phyloP scores from a whole-genome alignment of 2,113 vertebrate species.

The Ascaphus truei region DNA sequence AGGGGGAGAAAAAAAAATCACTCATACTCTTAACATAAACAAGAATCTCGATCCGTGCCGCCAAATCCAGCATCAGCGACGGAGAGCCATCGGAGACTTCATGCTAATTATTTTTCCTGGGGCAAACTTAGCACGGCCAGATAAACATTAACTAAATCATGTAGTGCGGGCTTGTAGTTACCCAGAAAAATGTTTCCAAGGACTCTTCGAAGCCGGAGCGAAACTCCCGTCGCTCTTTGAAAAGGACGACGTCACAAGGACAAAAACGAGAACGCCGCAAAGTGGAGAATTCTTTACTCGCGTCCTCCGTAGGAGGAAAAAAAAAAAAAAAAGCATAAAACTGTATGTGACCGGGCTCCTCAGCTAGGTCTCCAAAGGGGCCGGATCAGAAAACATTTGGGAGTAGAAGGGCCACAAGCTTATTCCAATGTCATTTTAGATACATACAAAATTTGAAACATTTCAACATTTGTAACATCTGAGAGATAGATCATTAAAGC shows the following conservation, averaged over 20 bases:
- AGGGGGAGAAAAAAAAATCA: neutral
- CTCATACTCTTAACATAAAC: neutral
- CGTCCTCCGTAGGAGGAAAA: too few species aligned
- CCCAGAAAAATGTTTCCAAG: neutral
- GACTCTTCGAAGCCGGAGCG: neutral
- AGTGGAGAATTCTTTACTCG: too few species aligned
- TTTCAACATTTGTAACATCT: too few species aligned
- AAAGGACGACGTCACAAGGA: neutral
- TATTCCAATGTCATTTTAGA: too few species aligned
- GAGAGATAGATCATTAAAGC: too few species aligned
- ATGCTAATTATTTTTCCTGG: conserved; percentile 17
- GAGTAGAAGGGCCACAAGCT: too few species aligned
- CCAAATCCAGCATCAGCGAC: neutral
- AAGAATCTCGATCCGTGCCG: neutral
- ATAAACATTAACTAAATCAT: conserved; percentile 8
- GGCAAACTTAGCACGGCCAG: neutral
- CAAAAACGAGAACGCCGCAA: too few species aligned
- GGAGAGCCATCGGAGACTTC: neutral
- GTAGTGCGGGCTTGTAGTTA: neutral
- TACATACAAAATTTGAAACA: too few species aligned
- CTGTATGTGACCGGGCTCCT: too few species aligned
- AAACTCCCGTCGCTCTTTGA: neutral
- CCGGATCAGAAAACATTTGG: too few species aligned
- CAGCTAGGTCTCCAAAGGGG: too few species aligned
- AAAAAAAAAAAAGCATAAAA: conserved; percentile 19